phyloP scores from a whole-genome alignment of 2,888 invertebrate species.

The Strigamia transsilvanica region DNA sequence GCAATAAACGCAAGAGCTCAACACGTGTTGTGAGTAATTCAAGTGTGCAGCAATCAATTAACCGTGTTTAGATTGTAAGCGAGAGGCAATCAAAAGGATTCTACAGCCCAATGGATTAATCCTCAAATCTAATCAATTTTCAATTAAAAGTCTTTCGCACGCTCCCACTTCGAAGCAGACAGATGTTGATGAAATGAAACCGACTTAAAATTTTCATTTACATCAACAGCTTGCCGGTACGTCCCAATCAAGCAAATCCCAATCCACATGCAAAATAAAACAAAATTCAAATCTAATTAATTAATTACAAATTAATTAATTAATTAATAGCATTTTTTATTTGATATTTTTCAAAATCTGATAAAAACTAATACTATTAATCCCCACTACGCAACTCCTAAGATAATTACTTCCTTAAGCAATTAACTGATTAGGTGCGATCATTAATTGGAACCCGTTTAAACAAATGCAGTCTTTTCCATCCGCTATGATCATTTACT shows the following conservation, averaged over 20 bases:
- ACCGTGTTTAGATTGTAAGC: conserved; percentile 49
- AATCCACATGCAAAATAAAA: not conserved
- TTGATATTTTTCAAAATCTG: not conserved
- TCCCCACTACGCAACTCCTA: not conserved
- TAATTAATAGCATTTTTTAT: too few relatives aligned
- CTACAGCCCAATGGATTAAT: conserved; percentile 45
- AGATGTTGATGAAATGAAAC: conserved; percentile 45
- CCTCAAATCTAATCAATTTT: conserved; percentile 47
- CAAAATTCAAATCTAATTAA: not conserved
- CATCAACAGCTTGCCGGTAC: conserved; percentile 27
- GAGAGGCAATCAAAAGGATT: conserved; percentile 49
- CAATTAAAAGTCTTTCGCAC: conserved; percentile 40
- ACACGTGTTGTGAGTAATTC: conserved; percentile 48
- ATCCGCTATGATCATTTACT: conserved; percentile 52
- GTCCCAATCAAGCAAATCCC: not conserved
- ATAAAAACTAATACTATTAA: conserved; percentile 22
- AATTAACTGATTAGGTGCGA: conserved; percentile 53
- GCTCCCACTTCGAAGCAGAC: conserved; percentile 31
- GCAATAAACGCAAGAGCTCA: conserved; percentile 35
- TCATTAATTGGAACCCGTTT: conserved; percentile 52
- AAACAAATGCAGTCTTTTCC: conserved; percentile 52
- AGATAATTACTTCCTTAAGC: conserved; percentile 50
- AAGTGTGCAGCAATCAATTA: conserved; percentile 47
- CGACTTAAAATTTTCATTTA: conserved; percentile 34
- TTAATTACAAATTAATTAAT: not conserved